These are phyloP conservation scores for Leucoraja erinaceus DNA, from an alignment of 2,113 vertebrate genomes.

Conservation along the genomic window DNA sequence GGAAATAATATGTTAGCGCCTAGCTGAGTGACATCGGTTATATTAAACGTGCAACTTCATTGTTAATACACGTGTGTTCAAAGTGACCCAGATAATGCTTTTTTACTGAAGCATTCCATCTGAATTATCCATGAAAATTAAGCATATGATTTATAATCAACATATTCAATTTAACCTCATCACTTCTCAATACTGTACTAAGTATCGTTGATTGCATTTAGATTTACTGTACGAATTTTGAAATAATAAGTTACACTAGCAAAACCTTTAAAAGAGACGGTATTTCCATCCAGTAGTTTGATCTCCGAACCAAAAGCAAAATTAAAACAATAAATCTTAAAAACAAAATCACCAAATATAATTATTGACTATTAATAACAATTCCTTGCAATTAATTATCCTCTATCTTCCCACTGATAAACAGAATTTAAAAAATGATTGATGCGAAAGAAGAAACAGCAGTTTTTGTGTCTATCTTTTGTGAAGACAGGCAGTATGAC, in stretches of 20 bases:
- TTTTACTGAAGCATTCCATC: neutral
- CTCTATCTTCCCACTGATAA: too few species aligned
- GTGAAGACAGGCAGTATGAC: too few species aligned
- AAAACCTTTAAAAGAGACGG: too few species aligned
- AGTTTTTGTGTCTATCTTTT: too few species aligned
- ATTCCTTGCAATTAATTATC: too few species aligned
- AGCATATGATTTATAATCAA: neutral
- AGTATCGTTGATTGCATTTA: neutral
- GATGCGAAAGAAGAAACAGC: too few species aligned
- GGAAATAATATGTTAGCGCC: neutral
- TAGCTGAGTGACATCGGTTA: neutral
- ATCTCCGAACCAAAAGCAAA: too few species aligned
- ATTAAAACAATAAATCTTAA: too few species aligned
- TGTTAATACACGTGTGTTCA: neutral
- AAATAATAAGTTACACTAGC: neutral
- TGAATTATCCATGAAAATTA: neutral
- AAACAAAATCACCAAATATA: too few species aligned
- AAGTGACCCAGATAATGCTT: neutral
- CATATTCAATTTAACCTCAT: neutral
- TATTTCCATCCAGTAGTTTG: too few species aligned
- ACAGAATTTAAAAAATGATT: too few species aligned
- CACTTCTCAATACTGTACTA: neutral
- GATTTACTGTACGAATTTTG: neutral
- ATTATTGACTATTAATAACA: too few species aligned
- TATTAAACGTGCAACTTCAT: neutral